Percentiles rank a stretch among this genome's conserved stretches.
Conservation (phyloP, 2,888 invertebrate genomes). For the Lamproptera curius region DNA sequence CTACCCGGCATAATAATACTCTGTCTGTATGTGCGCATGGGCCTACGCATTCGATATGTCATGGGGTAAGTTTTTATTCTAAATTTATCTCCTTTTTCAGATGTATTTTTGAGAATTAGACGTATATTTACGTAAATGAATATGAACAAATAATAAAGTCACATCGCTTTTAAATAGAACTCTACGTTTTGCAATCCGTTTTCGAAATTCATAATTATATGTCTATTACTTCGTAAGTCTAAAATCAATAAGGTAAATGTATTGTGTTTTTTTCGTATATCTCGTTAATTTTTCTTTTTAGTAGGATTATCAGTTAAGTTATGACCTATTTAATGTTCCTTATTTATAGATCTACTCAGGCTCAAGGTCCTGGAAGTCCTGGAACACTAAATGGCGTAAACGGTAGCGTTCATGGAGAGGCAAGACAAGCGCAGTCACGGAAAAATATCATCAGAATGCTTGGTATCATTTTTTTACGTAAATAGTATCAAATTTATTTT, state of each 20-base stretch:
- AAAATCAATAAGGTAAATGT: not conserved
- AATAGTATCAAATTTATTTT: too few relatives aligned
- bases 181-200: too few relatives aligned
- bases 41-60: conserved; percentile 80
- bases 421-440: conserved; percentile 82
- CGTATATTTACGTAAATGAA: too few relatives aligned
- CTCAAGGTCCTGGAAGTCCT: conserved; percentile 53
- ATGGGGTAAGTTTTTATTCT: conserved; percentile 39
- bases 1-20: conserved; percentile 85
- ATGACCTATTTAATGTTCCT: too few relatives aligned
- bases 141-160: too few relatives aligned
- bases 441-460: conserved; percentile 89
- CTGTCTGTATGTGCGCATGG: conserved; percentile 87
- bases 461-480: too few relatives aligned
- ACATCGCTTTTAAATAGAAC: too few relatives aligned
- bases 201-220: not conserved
- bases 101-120: too few relatives aligned
- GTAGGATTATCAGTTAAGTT: too few relatives aligned
- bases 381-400: conserved; percentile 70
- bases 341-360: conserved; percentile 54
- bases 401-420: conserved; percentile 84
- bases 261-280: not conserved
- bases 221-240: not conserved
- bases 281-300: too few relatives aligned
- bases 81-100: too few relatives aligned